Evolutionary conservation across 2,113 vertebrate species (phyloP).

Genomic region (Rissa tridactyla): DNA sequence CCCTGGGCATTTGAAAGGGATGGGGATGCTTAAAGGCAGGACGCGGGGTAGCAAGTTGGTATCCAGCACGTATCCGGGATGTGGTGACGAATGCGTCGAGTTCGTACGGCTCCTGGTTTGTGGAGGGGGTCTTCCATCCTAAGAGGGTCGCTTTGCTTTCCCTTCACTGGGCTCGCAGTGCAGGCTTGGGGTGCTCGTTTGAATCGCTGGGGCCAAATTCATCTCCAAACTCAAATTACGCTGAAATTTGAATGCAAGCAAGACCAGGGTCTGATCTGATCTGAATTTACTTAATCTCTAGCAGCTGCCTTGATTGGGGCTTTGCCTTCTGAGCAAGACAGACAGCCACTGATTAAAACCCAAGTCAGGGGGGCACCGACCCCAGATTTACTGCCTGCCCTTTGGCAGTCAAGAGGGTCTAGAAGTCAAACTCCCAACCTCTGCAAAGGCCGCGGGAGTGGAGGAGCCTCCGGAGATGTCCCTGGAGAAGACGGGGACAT

Average conservation of each 20-base stretch:
- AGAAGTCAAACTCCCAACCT: background rate
- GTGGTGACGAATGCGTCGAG: accelerated
- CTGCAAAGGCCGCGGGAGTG: background rate
- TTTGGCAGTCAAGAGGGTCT: background rate
- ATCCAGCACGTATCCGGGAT: background rate
- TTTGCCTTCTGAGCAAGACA: background rate
- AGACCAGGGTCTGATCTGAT: background rate
- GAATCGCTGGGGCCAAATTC: background rate
- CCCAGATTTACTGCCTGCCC: background rate
- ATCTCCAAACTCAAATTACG: background rate
- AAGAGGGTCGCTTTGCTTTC: background rate
- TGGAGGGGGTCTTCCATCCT: background rate
- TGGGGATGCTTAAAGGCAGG: background rate
- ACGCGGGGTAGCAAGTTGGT: background rate
- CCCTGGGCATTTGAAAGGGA: background rate
- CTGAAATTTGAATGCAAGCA: background rate
- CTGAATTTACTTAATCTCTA: background rate
- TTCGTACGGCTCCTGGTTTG: accelerated
- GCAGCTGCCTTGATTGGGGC: background rate
- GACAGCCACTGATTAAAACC: slow-evolving; percentile 1
- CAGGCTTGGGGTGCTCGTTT: accelerated
- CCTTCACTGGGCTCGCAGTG: accelerated
- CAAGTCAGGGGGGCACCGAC: background rate
- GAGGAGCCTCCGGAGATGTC: background rate
- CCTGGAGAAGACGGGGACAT: background rate